phyloP scores from a whole-genome alignment of 2,797 vertebrate species.

The Chelonia mydas region DNA sequence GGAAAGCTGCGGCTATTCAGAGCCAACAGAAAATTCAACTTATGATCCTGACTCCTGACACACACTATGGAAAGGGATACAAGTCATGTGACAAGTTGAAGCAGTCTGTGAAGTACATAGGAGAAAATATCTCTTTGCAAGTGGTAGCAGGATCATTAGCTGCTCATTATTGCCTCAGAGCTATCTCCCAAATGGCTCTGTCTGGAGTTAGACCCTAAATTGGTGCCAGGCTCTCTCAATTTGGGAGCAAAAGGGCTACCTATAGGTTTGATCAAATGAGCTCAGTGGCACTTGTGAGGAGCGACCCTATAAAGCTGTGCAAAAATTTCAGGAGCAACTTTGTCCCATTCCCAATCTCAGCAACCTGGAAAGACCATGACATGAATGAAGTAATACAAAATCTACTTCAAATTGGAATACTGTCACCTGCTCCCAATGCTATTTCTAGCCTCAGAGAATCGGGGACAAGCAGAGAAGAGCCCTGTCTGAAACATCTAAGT shows the following conservation, averaged over 20 bases:
- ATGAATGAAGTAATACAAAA: neutral
- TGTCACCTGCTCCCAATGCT: neutral
- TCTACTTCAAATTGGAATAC: neutral
- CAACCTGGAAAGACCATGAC: neutral
- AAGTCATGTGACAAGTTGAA: neutral
- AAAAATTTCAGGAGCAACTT: neutral
- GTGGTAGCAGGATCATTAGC: neutral
- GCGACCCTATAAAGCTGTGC: neutral
- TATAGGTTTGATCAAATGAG: neutral
- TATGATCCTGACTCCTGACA: neutral
- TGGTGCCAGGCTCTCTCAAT: neutral
- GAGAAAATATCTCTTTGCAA: neutral
- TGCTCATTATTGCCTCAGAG: too few relatives aligned
- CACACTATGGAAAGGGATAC: neutral
- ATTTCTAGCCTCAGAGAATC: neutral
- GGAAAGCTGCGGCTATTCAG: neutral
- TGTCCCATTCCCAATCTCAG: neutral
- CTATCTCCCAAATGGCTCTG: neutral
- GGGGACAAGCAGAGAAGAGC: neutral
- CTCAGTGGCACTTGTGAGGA: neutral
- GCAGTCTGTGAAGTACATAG: neutral
- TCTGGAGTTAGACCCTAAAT: neutral
- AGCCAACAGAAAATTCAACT: neutral
- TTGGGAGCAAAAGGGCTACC: neutral
- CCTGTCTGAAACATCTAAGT: neutral